Base-by-base conservation (phyloP, 2,888 invertebrate species). In the Oligia latruncula region DNA sequence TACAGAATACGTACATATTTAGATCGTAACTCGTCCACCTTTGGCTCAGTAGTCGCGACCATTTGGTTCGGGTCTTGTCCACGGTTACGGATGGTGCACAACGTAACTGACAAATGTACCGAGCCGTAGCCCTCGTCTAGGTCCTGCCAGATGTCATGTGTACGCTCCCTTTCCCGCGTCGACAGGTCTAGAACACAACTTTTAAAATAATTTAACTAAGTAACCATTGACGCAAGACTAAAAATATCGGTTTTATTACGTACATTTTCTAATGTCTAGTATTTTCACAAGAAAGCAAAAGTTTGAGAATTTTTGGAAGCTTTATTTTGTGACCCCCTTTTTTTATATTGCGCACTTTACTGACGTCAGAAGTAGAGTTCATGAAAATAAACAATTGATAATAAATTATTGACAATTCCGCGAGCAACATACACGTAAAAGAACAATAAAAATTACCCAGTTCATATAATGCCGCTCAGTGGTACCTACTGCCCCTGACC, bases 71-170 rank as follows among this genome's bases (percentile, higher is more conserved):
- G 29, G 11, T 83, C 73, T 2, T 85, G 75, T 40, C 40, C 65
- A 35, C 74, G 49, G 20, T 87, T 89, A 3, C 90, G 90, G 23
- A 93, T 90, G 8, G 92, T 89, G 84, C 96, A 96, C 90, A 96
- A 92, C 1, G 96, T 96, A 1, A 96, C 90, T 0, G 95, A 93
- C 23, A 96, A 83, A 86, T 96, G 96, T 49, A 96, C 77, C 0
- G 90, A 90, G 6, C 96, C 96, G 52, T 93, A 96, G 1, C 94
- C 95, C 46, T 94, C 94, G 58, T 96, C 95, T 55, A 97, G 81
- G 11, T 92, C 85, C 79, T 94, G 92, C 95, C 95, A 96, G 43
- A 96, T 90, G 64, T 96, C 95, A 68, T 96, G 96, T 0, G 96
- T 95, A 1, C 95, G 93, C 84, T 96, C 96, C 77, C 91, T 93